Conservation (phyloP, 2,797 vertebrate genomes). For the Anableps anableps region DNA sequence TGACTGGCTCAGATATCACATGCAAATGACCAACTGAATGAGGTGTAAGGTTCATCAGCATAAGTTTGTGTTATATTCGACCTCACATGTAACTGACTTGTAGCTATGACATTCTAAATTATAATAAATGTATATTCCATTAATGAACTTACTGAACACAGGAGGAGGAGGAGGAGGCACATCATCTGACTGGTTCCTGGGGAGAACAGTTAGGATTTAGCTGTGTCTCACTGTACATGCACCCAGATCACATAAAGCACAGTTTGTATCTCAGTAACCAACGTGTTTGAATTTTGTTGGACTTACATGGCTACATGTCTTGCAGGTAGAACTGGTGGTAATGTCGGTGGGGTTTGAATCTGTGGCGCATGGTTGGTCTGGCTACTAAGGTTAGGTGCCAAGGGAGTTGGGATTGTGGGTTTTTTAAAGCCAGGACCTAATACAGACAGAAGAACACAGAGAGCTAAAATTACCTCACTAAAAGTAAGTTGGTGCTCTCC, state of each 20-base stretch:
- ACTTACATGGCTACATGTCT: slow-evolving; percentile 74
- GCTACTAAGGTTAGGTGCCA: slow-evolving; percentile 61
- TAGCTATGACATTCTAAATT: not conserved
- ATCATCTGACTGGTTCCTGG: slow-evolving; percentile 70
- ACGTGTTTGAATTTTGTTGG: not conserved
- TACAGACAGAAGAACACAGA: slow-evolving; percentile 25
- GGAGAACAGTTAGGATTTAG: slow-evolving; percentile 17
- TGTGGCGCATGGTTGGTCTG: slow-evolving; percentile 52
- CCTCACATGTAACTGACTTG: not conserved
- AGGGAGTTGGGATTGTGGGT: slow-evolving; percentile 36
- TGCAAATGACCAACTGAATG: slow-evolving; percentile 3
- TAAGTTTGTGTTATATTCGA: not conserved
- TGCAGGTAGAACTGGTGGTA: slow-evolving; percentile 76
- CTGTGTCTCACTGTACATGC: not conserved
- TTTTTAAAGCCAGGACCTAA: slow-evolving; percentile 70
- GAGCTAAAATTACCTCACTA: not conserved
- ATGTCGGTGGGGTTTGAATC: slow-evolving; percentile 26
- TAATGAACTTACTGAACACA: slow-evolving; percentile 60
- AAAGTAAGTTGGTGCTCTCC: not conserved
- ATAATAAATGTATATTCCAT: not conserved
- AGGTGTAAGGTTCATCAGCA: not conserved
- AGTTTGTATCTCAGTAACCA: not conserved
- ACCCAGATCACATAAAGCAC: not conserved
- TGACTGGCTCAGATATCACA: not conserved
- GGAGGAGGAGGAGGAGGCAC: slow-evolving; percentile 65